Evolutionary conservation across 2,888 invertebrate species (phyloP).

Genomic region (Eucera pruinosa): DNA sequence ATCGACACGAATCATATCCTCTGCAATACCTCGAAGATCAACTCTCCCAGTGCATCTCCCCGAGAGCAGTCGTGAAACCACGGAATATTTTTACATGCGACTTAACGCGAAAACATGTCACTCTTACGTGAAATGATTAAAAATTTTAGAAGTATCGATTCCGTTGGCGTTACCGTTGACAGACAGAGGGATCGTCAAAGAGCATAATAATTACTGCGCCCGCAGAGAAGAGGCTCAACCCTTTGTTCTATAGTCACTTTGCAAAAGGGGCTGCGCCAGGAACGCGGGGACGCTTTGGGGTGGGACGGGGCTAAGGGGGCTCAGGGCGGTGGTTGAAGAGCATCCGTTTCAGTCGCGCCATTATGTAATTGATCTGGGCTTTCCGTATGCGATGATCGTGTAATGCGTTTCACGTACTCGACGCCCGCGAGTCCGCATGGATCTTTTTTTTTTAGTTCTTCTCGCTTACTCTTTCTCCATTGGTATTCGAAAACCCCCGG

Average conservation of each 20-base stretch:
- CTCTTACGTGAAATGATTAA: slow-evolving; percentile 76
- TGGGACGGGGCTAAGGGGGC: slow-evolving; percentile 58
- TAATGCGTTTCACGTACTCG: slow-evolving; percentile 71
- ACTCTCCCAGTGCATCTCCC: neutral
- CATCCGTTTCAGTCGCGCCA: slow-evolving; percentile 80
- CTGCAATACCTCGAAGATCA: slow-evolving; percentile 1
- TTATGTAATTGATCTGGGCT: slow-evolving; percentile 82
- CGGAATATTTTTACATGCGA: slow-evolving; percentile 50
- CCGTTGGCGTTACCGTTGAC: slow-evolving; percentile 78
- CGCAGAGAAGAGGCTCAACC: slow-evolving; percentile 83
- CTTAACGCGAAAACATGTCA: slow-evolving; percentile 49
- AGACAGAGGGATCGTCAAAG: slow-evolving; percentile 83
- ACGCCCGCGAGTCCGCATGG: slow-evolving; percentile 58
- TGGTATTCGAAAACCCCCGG: slow-evolving; percentile 44
- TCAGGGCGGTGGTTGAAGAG: slow-evolving; percentile 70
- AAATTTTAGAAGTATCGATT: slow-evolving; percentile 83
- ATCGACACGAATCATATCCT: neutral
- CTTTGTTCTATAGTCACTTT: slow-evolving; percentile 84
- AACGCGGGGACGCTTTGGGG: slow-evolving; percentile 46
- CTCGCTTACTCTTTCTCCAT: neutral
- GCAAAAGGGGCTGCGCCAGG: slow-evolving; percentile 74
- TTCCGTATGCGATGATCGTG: slow-evolving; percentile 75
- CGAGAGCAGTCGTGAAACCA: neutral
- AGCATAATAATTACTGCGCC: slow-evolving; percentile 84
- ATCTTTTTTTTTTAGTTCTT: slow-evolving; percentile 25